phyloP scores from a whole-genome alignment of 2,888 invertebrate genomes.

The Parnassius smintheus region DNA sequence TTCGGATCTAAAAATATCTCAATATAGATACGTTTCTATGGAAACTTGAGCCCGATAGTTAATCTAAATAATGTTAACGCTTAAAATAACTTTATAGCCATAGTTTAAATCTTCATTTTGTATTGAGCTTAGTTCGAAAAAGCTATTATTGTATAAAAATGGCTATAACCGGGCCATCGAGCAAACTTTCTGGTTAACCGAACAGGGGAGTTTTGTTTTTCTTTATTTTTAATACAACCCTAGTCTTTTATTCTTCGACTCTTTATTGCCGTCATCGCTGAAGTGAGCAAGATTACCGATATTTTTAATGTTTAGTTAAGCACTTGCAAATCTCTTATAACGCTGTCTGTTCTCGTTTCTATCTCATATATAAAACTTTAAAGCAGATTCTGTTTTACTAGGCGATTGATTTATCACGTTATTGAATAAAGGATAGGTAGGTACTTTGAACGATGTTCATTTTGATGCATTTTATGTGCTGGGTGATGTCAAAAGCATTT shows the following conservation, averaged over 20 bases:
- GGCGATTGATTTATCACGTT: slow-evolving; percentile 6
- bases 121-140: neutral
- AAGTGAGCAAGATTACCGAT: slow-evolving; percentile 16
- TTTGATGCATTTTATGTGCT: too few species aligned
- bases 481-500: too few species aligned
- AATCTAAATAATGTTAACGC: too few species aligned
- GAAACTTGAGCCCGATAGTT: too few species aligned
- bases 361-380: slow-evolving; percentile 1
- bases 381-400: neutral
- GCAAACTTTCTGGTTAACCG: slow-evolving; percentile 25
- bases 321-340: slow-evolving; percentile 13
- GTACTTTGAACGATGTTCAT: too few species aligned
- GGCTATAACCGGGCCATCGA: slow-evolving; percentile 18
- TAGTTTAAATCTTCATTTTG: too few species aligned
- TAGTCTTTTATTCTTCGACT: slow-evolving; percentile 22
- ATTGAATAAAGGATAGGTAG: neutral
- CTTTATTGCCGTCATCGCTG: slow-evolving; percentile 21
- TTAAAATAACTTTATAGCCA: too few species aligned
- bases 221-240: slow-evolving; percentile 19
- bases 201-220: slow-evolving; percentile 14
- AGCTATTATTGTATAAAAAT: slow-evolving; percentile 9
- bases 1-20: too few species aligned
- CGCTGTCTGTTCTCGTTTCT: slow-evolving; percentile 9
- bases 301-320: slow-evolving; percentile 24
- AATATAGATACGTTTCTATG: too few species aligned